A percentile compares a stretch with the other conserved stretches of the same genome.
These are phyloP conservation scores for silkworm (Bombyx mori) DNA, from an alignment of 1,140 invertebrate genomes.

Conservation along the genomic window DNA sequence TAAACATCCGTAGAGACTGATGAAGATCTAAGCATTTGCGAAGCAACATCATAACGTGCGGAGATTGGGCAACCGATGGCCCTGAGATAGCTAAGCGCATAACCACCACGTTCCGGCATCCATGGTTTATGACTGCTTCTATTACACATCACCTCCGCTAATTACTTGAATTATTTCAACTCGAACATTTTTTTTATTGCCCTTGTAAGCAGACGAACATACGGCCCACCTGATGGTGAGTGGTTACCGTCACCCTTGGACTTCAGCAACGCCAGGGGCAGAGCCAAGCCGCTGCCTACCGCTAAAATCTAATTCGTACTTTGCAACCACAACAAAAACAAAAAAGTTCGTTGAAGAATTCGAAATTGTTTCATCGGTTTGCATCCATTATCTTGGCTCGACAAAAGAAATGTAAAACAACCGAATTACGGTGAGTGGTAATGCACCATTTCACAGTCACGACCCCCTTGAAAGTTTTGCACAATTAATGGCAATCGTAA, in stretches of 20 bases:
- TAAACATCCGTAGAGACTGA: no score
- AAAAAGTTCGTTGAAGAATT: slow-evolving; percentile 2
- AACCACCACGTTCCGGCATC: slow-evolving; percentile 52
- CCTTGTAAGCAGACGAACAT: no score
- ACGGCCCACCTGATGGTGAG: no score
- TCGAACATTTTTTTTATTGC: no score
- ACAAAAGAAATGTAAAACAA: slow-evolving; percentile 32
- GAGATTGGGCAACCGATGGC: slow-evolving; percentile 43
- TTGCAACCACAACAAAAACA: background rate
- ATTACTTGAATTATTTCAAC: slow-evolving; percentile 15
- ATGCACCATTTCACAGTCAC: slow-evolving; percentile 63
- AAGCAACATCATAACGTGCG: background rate
- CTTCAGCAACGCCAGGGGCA: no score
- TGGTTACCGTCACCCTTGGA: no score
- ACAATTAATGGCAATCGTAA: slow-evolving; percentile 40
- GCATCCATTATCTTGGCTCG: slow-evolving; percentile 27
- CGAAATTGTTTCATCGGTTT: slow-evolving; percentile 27
- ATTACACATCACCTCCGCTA: slow-evolving; percentile 21
- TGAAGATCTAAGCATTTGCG: no score
- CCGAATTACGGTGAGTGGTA: slow-evolving; percentile 35
- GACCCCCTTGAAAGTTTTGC: slow-evolving; percentile 48
- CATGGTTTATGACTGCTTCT: slow-evolving; percentile 35
- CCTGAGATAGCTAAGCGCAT: slow-evolving; percentile 47
- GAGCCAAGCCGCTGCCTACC: no score
- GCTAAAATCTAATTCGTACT: background rate